Evolutionary conservation across 2,888 invertebrate species (phyloP), one percentile per base, ranked within the genome.

Genomic region (Coenonympha arcania): DNA sequence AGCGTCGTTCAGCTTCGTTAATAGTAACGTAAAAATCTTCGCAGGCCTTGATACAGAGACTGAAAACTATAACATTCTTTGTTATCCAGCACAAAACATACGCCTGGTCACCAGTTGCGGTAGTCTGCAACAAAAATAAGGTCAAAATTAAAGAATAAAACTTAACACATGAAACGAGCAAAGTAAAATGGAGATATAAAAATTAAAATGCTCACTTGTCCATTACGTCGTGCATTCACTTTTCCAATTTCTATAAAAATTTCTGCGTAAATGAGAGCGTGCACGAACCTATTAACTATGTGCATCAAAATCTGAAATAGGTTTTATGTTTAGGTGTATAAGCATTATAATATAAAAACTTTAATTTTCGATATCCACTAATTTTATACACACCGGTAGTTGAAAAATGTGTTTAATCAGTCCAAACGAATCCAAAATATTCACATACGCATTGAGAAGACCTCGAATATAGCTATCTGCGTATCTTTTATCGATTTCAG

Each of bases 11-110:
- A 9, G 48, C 52, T 41, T 54, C 44, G 6, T 11, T 11, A 4
- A 49, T 37, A 33, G 26, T 15, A 8, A 37, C 26, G 19, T 56
- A 58, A 43, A 58, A 53, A 1, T 49, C 20, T 37, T 58, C 54
- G 37, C 52, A 56, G 9, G 45, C 36, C 6, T 37, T 43, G 4
- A 55, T 46, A 19, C 49, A 56, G 9, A 51, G 11, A 20, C 36
- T 24, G 9, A 53, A 37, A 6, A 55, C 13, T n/a, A 37, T 4
- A 31, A 51, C 28, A 16, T 51, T 54, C 31, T 54, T 54, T 6
- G 22, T 1, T 11, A 48, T 1, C 54, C 54, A 51, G 9, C 24
- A 8, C 2, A 48, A 15, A 5, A 46, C 42, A 13, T 42, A 51
- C 3, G 9, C 0, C 8, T 51, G 22, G 1, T 19, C 28, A 8